These are phyloP conservation scores for Butorides virescens DNA, from an alignment of 2,113 vertebrate genomes.

Conservation along the genomic window DNA sequence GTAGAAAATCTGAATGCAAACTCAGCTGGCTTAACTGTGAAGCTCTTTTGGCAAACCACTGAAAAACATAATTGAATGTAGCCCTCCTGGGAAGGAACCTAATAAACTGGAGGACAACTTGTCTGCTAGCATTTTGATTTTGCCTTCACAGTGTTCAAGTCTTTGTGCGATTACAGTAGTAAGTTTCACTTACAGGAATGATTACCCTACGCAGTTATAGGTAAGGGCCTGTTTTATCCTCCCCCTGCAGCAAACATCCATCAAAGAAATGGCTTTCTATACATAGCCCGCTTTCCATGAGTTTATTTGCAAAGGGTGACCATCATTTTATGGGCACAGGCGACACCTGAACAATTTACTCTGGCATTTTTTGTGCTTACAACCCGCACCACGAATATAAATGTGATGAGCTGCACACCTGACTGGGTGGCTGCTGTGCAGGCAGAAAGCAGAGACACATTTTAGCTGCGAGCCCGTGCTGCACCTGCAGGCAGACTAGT, in stretches of 20 bases:
- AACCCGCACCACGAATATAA: not conserved
- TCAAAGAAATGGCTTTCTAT: slow-evolving; percentile 20
- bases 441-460: not conserved
- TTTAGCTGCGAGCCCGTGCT: not conserved
- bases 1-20: slow-evolving; percentile 54
- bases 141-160: not conserved
- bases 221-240: slow-evolving; percentile 33
- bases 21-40: slow-evolving; percentile 36
- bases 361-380: not conserved
- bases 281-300: not conserved
- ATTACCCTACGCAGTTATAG: not conserved
- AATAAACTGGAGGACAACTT: slow-evolving; percentile 43
- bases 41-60: slow-evolving; percentile 32
- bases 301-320: slow-evolving; percentile 20
- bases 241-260: slow-evolving; percentile 8
- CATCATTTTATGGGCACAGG: not conserved
- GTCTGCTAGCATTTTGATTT: slow-evolving; percentile 51
- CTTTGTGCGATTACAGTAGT: slow-evolving; percentile 1
- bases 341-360: not conserved
- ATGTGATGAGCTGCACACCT: not conserved
- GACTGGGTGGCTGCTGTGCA: not conserved
- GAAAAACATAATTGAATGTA: slow-evolving; percentile 54
- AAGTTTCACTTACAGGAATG: slow-evolving; percentile 1
- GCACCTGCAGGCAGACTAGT: not conserved
- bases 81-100: slow-evolving; percentile 55